Evolutionary conservation across 2,113 vertebrate species (phyloP).

Genomic region (Pagrus major): DNA sequence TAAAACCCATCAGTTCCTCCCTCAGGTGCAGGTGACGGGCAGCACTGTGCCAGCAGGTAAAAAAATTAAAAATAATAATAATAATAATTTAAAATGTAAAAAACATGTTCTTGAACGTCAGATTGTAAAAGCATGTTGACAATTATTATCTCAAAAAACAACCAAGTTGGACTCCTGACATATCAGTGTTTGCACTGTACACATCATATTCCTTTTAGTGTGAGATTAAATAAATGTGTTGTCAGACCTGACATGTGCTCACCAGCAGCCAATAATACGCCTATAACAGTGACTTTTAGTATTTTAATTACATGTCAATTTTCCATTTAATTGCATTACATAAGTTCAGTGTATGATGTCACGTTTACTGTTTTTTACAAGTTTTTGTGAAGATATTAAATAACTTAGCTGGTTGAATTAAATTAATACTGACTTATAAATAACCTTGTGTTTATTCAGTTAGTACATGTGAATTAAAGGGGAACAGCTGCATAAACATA

Average conservation of each 20-base stretch:
- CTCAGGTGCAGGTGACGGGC: not conserved
- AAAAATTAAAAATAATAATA: not conserved
- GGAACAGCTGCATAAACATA: too few relatives aligned
- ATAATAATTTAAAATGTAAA: not conserved
- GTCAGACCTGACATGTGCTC: not conserved
- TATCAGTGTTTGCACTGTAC: not conserved
- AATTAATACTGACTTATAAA: too few relatives aligned
- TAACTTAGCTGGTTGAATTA: too few relatives aligned
- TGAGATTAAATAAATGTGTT: not conserved
- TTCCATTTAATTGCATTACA: too few relatives aligned
- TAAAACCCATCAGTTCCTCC: not conserved
- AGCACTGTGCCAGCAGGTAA: not conserved
- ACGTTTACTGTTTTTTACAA: too few relatives aligned
- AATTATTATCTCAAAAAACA: too few relatives aligned
- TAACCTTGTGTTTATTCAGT: too few relatives aligned
- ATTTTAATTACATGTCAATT: too few relatives aligned
- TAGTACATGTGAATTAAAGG: too few relatives aligned
- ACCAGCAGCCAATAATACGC: not conserved
- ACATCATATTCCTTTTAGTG: not conserved
- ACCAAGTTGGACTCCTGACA: not conserved
- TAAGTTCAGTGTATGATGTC: too few relatives aligned
- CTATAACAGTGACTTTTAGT: too few relatives aligned
- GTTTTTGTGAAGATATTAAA: too few relatives aligned
- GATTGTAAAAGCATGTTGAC: not conserved
- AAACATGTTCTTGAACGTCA: not conserved